phyloP scores from a whole-genome alignment of 2,113 vertebrate species.

The Callaeas wilsoni region DNA sequence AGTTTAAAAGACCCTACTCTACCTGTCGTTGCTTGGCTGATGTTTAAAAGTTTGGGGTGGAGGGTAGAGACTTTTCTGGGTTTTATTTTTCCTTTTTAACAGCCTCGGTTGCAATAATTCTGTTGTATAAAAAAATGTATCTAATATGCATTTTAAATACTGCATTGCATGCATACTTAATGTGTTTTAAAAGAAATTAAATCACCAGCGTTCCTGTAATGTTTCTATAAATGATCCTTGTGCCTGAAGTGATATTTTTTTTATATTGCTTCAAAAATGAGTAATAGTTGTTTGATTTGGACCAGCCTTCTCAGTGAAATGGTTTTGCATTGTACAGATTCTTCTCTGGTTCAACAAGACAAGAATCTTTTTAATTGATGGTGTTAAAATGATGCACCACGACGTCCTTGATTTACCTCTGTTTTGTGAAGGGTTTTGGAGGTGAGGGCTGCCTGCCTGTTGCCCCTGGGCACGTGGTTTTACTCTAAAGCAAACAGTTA shows the following conservation, averaged over 20 bases:
- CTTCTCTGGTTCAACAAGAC: not conserved
- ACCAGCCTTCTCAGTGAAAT: not conserved
- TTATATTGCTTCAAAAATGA: not conserved
- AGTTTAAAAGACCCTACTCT: not conserved
- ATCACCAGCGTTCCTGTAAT: not conserved
- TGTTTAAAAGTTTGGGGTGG: not conserved
- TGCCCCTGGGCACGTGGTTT: fast-evolving
- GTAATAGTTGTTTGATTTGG: not conserved
- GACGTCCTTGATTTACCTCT: not conserved
- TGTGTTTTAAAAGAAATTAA: not conserved
- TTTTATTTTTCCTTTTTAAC: not conserved
- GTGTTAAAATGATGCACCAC: not conserved
- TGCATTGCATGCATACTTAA: not conserved
- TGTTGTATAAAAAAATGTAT: not conserved
- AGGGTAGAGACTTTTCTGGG: not conserved
- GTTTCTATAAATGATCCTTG: not conserved
- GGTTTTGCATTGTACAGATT: not conserved
- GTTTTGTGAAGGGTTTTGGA: not conserved
- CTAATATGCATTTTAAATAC: not conserved
- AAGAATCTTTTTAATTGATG: not conserved
- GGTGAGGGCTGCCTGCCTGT: not conserved
- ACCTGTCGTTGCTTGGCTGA: not conserved
- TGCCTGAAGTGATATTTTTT: not conserved
- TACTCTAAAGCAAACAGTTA: not conserved
- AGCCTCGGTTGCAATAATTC: not conserved